These are phyloP conservation scores for Crypturellus undulatus DNA, from an alignment of 2,113 vertebrate species.

Conservation along the genomic window DNA sequence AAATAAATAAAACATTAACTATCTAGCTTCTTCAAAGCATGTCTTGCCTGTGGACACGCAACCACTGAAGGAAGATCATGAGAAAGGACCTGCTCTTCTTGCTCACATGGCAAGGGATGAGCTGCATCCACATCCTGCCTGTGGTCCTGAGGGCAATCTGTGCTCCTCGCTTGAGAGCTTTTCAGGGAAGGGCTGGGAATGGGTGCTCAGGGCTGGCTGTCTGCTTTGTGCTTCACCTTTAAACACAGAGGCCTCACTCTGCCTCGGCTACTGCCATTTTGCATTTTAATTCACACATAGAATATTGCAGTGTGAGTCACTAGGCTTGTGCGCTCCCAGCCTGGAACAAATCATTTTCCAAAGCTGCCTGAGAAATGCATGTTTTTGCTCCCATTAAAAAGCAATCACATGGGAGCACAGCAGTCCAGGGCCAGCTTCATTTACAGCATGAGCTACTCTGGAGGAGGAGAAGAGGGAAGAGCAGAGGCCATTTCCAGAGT, in stretches of 20 bases:
- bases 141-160: rapidly evolving
- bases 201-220: not conserved
- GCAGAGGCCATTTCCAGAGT: not conserved
- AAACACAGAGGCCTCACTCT: rapidly evolving
- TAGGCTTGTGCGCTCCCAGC: not conserved
- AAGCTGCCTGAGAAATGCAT: not conserved
- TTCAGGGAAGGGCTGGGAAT: not conserved
- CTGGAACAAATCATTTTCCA: not conserved
- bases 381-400: not conserved
- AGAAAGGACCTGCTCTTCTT: not conserved
- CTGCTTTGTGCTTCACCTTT: rapidly evolving
- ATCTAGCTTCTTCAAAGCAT: not conserved
- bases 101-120: not conserved
- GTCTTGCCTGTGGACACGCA: not conserved
- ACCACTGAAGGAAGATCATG: rapidly evolving
- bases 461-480: not conserved
- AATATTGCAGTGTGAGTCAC: no score
- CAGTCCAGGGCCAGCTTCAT: rapidly evolving
- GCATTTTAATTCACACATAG: not conserved
- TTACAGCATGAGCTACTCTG: rapidly evolving
- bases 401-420: rapidly evolving
- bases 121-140: not conserved
- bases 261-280: not conserved
- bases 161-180: rapidly evolving
- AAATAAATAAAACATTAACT: no score